Conservation (phyloP, 2,113 vertebrate species). For the Oncorhynchus nerka region DNA sequence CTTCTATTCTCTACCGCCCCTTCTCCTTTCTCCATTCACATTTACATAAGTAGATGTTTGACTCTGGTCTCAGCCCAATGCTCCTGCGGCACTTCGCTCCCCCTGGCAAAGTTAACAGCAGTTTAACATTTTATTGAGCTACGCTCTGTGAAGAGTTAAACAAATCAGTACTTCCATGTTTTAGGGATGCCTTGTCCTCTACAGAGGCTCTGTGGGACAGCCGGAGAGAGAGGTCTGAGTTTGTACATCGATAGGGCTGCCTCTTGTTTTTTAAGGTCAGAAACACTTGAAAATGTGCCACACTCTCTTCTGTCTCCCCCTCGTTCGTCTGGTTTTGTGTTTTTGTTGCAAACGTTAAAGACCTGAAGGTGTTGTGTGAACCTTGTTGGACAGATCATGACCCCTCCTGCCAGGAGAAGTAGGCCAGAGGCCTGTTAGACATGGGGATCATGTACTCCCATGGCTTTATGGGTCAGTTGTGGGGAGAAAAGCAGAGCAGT, state of each 20-base stretch:
- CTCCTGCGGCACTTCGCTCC: not conserved
- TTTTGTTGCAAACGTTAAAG: not conserved
- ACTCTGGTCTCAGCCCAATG: slow-evolving; percentile 13
- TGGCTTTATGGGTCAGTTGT: slow-evolving; percentile 20
- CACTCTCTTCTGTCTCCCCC: not conserved
- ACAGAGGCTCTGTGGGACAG: not conserved
- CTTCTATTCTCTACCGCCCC: too few relatives aligned
- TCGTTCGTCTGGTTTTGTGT: not conserved
- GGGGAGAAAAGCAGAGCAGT: not conserved
- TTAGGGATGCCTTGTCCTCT: slow-evolving; percentile 1
- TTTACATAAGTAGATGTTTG: slow-evolving; percentile 11
- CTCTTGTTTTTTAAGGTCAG: too few relatives aligned
- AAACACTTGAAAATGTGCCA: not conserved
- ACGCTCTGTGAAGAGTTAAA: not conserved
- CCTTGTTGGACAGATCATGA: too few relatives aligned
- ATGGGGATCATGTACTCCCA: slow-evolving; percentile 16
- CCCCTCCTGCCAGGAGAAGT: slow-evolving; percentile 8
- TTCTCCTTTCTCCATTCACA: slow-evolving; percentile 4
- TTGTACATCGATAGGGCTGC: not conserved
- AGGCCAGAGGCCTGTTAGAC: slow-evolving; percentile 30
- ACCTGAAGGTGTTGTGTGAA: not conserved
- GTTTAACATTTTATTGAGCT: slow-evolving; percentile 12
- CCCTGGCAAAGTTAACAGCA: slow-evolving; percentile 1
- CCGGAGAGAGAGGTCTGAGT: not conserved
- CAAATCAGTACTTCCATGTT: slow-evolving; percentile 1